phyloP scores from a whole-genome alignment of 2,888 invertebrate species.

The Ceriagrion tenellum region DNA sequence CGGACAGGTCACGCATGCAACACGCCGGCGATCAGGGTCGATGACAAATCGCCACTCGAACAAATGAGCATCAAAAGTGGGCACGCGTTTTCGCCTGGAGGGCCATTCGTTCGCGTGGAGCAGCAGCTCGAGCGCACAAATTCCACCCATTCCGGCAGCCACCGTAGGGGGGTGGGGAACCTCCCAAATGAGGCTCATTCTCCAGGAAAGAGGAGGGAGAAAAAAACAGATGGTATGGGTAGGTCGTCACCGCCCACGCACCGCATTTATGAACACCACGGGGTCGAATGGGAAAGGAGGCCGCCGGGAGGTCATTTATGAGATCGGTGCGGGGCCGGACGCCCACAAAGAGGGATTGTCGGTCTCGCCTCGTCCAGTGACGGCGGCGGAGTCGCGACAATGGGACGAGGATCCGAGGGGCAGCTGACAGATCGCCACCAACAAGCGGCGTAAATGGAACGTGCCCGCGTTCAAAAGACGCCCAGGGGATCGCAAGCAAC shows the following conservation, averaged over 20 bases:
- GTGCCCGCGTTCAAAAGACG: neutral
- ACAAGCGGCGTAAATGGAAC: slow-evolving; percentile 1
- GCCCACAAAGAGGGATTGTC: neutral
- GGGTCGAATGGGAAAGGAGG: neutral
- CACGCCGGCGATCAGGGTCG: too few species aligned
- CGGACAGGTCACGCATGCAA: too few species aligned
- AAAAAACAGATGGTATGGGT: neutral
- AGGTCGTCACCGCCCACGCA: neutral
- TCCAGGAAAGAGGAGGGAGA: too few species aligned
- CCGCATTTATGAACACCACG: neutral
- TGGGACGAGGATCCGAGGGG: neutral
- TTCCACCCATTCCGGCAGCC: neutral
- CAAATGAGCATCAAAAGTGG: too few species aligned
- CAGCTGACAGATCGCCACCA: slow-evolving; percentile 21
- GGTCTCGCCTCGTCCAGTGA: neutral
- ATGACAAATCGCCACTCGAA: too few species aligned
- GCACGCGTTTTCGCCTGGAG: neutral
- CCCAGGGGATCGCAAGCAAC: neutral
- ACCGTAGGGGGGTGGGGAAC: neutral
- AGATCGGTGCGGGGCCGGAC: neutral
- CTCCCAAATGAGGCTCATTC: too few species aligned
- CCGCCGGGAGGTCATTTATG: neutral
- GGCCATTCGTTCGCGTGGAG: neutral
- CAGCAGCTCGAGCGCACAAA: neutral
- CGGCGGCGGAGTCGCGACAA: neutral